A percentile compares a stretch with the other conserved stretches of the same genome.
Evolutionary conservation across 2,113 vertebrate species (phyloP).

Genomic region (Tenrec ecaudatus): DNA sequence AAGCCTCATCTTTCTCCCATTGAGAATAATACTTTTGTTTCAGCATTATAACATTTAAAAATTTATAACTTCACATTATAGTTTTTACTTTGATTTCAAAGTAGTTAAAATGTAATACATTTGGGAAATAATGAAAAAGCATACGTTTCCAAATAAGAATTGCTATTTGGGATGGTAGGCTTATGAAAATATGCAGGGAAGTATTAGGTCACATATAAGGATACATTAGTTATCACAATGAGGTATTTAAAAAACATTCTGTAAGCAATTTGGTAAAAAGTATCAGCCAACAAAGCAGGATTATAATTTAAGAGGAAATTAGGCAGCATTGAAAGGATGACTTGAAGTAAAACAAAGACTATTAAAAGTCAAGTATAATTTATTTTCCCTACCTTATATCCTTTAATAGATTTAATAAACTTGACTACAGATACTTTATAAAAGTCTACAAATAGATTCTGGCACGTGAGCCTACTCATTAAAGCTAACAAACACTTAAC

Average conservation of each 20-base stretch:
- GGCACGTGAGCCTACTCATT: slow-evolving; percentile 18
- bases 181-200: not conserved
- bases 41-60: too few relatives aligned
- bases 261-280: not conserved
- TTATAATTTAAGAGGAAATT: not conserved
- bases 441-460: slow-evolving; percentile 35
- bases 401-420: slow-evolving; percentile 48
- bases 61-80: too few relatives aligned
- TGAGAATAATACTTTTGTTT: too few relatives aligned
- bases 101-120: not conserved
- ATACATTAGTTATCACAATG: not conserved
- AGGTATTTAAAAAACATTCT: not conserved
- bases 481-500: slow-evolving; percentile 50
- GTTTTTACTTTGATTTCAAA: not conserved
- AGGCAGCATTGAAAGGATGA: not conserved
- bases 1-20: too few relatives aligned
- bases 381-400: slow-evolving; percentile 4
- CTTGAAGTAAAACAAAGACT: not conserved
- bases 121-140: not conserved
- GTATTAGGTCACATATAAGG: not conserved
- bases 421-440: slow-evolving; percentile 20
- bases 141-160: not conserved
- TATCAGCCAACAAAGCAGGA: not conserved
- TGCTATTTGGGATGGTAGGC: rapidly evolving
- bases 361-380: slow-evolving; percentile 49